A percentile compares a stretch with the other conserved stretches of the same genome.
phyloP scores from a whole-genome alignment of 2,113 vertebrate genomes.

The Brachypodius melanocephalos region DNA sequence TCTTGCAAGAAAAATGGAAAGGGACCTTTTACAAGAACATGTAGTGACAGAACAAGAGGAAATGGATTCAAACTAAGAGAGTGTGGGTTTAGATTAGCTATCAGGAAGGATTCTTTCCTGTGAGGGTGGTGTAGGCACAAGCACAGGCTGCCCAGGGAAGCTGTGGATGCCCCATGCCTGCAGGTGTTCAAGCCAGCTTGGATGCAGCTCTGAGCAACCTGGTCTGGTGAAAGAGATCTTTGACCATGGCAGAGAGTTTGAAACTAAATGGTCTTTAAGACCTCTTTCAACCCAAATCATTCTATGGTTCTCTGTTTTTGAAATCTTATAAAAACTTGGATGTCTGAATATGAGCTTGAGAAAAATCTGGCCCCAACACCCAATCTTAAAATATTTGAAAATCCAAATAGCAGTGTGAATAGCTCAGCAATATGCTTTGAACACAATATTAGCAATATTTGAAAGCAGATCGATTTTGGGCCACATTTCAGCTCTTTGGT shows the following conservation, averaged over 20 bases:
- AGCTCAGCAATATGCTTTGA: not conserved
- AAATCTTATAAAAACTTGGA: not conserved
- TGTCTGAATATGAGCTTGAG: not conserved
- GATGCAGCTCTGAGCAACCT: not conserved
- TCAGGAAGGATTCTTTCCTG: not conserved
- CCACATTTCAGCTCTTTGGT: not conserved
- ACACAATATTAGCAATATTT: not conserved
- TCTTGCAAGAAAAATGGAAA: not conserved
- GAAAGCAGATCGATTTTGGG: not conserved
- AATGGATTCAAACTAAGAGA: not conserved
- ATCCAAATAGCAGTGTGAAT: not conserved
- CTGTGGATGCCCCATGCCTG: not conserved
- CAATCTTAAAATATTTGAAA: not conserved
- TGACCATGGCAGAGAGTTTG: not conserved
- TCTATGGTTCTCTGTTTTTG: not conserved
- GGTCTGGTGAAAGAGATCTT: fast-evolving
- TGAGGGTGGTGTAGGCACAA: not conserved
- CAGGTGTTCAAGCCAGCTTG: not conserved
- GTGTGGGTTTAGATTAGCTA: not conserved
- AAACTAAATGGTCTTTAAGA: not conserved
- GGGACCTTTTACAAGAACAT: not conserved
- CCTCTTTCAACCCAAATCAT: not conserved
- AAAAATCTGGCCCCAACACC: not conserved
- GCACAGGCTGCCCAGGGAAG: not conserved
- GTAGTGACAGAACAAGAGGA: not conserved